Base-by-base conservation (phyloP, 2,113 vertebrate genomes). In the Rhinolophus sinicus region DNA sequence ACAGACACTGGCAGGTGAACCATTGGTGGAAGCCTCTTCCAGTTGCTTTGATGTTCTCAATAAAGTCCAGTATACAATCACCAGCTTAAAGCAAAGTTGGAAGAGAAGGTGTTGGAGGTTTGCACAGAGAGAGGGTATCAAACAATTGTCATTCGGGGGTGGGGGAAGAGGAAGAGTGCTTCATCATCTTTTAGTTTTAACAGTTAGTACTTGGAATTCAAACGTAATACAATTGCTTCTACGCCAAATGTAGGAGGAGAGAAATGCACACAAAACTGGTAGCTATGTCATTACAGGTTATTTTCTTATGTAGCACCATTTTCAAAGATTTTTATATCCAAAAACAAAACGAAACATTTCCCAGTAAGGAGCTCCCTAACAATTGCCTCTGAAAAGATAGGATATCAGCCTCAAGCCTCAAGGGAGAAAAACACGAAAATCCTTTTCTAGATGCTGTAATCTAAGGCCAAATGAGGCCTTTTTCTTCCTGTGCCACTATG, bases 311-410 rank as follows among this genome's bases (percentile, higher is more conserved):
- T 22, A 93, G 40, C 26, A n/a, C 15, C 52, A 72, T 91, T 82
- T 72, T 69, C 38, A 90, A 81, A 88, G 22, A 26, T 30, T 95
- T 88, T 77, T 65, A 52, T 12, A 67, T 65, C 54, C 24, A 88
- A 93, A 21, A 96, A 62, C 38, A 35, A 82, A 62, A 10, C 80
- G 33, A 76, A 96, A 93, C 54, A 94, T 44, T 76, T 89, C n/a
- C 80, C 90, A 67, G 22, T 94, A 65, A 69, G 70, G 30, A 80
- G 10, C 28, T 96, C 84, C 76, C 56, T 40, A 67, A 77, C 24
- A 76, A 77, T 15, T 87, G 12, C 12, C 65, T 78, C 4, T 78
- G 50, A 93, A 89, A 73, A 28, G 28, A 90, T 6, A 60, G n/a
- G 24, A 11, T 69, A 70, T 60, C 58, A 52, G 60, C 44, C 64